A percentile compares a stretch with the other conserved stretches of the same genome.
These are phyloP conservation scores for Cotesia glomerata DNA, from an alignment of 1,140 invertebrate species.

Conservation along the genomic window DNA sequence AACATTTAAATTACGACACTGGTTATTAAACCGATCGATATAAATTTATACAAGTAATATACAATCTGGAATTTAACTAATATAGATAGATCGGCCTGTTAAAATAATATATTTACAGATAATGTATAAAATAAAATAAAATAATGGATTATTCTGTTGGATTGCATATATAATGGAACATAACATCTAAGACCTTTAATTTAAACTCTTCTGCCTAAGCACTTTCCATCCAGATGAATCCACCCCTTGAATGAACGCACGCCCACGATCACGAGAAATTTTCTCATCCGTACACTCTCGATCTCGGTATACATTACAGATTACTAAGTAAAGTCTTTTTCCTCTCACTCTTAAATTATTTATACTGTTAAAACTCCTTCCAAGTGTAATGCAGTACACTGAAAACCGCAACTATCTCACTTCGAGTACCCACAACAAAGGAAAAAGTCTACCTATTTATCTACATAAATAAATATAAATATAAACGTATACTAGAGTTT, in stretches of 20 bases:
- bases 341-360: too few relatives aligned
- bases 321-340: too few relatives aligned
- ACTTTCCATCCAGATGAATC: conserved; percentile 24
- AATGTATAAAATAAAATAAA: not conserved
- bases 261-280: conserved; percentile 21
- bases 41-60: too few relatives aligned
- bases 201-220: not conserved
- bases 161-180: conserved; percentile 5
- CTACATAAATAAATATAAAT: too few relatives aligned
- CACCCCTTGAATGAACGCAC: conserved; percentile 25
- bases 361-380: too few relatives aligned
- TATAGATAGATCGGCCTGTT: not conserved
- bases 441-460: not conserved
- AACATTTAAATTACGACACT: too few relatives aligned
- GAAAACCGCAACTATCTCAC: not conserved
- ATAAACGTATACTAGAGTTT: too few relatives aligned
- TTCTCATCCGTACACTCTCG: conserved; percentile 12
- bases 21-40: too few relatives aligned
- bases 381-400: too few relatives aligned
- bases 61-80: too few relatives aligned
- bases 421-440: not conserved
- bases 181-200: conserved; percentile 17
- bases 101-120: not conserved
- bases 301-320: not conserved
- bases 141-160: not conserved